Evolutionary conservation across 2,113 vertebrate species (phyloP), one percentile per base, ranked within the genome.

Genomic region (Alethe castanea): DNA sequence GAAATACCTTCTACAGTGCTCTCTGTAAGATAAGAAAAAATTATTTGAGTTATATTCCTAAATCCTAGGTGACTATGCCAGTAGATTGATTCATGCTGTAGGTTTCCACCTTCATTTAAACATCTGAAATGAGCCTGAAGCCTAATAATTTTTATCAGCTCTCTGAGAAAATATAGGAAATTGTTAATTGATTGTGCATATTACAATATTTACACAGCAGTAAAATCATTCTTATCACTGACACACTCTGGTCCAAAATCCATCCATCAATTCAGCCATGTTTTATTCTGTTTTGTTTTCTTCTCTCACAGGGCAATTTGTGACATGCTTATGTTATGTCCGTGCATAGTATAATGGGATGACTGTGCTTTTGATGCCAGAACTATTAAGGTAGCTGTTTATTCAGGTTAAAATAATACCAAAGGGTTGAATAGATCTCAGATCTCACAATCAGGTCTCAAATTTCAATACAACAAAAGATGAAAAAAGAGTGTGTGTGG

Each of bases 41-140:
- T 88, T 88, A 80, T 53, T 89, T 12, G 8, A 86, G 28, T 89
- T 96, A 74, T 82, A 96, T 95, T 95, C 38, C 62, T 95, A 97
- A 97, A 92, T 96, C 82, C 83, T 96, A 60, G 76, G 95, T 95
- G 90, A 97, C 93, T 96, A 62, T 91, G 59, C 66, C 72, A 95
- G 71, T 76, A 96, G 88, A 95, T 94, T 95, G 80, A 54, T 81
- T 95, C 38, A 24, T 96, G 70, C 47, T 88, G 35, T 72, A 83
- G 11, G 20, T 76, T 79, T 90, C 70, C 36, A 92, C 74, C 76
- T 96, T 90, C 52, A 81, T 97, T 97, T 97, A 96, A 96, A 86
- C 57, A 70, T 77, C 83, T 80, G 83, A 87, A 96, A 88, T 93
- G 52, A 85, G 19, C 67, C 70, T 64, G 76, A 61, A 83, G 81